A percentile compares a stretch with the other conserved stretches of the same genome.
These are phyloP conservation scores for Dreissena polymorpha DNA, from an alignment of 1,140 invertebrate genomes.

Conservation along the genomic window DNA sequence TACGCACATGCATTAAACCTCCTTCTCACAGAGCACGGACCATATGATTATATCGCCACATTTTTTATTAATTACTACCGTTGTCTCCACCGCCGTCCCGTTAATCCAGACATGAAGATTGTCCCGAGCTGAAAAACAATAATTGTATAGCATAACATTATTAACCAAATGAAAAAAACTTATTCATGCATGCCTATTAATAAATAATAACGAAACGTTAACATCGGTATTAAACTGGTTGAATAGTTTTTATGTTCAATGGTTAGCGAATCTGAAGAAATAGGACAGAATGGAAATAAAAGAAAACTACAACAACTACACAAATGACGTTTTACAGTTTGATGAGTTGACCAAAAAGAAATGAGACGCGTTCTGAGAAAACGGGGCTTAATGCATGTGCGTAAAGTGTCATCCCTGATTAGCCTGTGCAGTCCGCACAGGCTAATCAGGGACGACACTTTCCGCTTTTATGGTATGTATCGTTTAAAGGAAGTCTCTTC, in stretches of 20 bases:
- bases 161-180: constrained; percentile 62
- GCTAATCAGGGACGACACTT: too few relatives aligned
- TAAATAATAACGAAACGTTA: not conserved
- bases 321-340: too few relatives aligned
- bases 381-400: too few relatives aligned
- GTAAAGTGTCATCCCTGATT: too few relatives aligned
- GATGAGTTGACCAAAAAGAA: too few relatives aligned
- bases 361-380: too few relatives aligned
- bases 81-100: constrained; percentile 63
- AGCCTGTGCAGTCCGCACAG: too few relatives aligned
- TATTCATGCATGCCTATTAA: not conserved
- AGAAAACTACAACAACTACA: not conserved
- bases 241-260: not conserved
- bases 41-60: too few relatives aligned
- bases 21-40: too few relatives aligned
- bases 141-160: constrained; percentile 61
- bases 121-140: constrained; percentile 64
- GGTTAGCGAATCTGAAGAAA: not conserved
- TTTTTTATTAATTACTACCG: constrained; percentile 43
- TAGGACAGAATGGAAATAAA: not conserved
- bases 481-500: too few relatives aligned
- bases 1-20: too few relatives aligned
- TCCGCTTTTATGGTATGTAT: too few relatives aligned
- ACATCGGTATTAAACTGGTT: not conserved
- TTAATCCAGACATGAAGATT: constrained; percentile 68